Evolutionary conservation across 2,797 vertebrate genomes (phyloP).

Genomic region (Notolepis coatsorum): DNA sequence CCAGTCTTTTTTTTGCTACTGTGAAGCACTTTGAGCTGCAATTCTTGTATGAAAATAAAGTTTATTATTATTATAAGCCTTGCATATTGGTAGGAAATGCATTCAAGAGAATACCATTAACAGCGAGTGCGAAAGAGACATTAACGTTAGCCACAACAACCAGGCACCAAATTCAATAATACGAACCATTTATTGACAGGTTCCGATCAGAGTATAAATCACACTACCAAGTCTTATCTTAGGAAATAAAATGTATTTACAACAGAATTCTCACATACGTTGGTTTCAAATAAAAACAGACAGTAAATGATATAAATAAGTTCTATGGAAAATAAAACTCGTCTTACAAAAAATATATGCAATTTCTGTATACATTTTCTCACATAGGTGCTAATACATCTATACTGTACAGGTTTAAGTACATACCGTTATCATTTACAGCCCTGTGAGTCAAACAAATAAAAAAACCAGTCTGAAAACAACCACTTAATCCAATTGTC

Average conservation of each 20-base stretch:
- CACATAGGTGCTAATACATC: conserved; percentile 93
- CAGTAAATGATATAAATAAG: conserved; percentile 96
- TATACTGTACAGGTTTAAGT: conserved; percentile 94
- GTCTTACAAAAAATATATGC: conserved; percentile 98
- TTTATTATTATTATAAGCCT: too few relatives aligned
- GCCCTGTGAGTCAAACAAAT: conserved; percentile 71
- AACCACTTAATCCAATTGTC: conserved; percentile 50
- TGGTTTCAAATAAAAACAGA: conserved; percentile 89
- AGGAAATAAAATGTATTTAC: conserved; percentile 97
- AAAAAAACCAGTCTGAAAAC: conserved; percentile 75
- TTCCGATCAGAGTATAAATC: conserved; percentile 98
- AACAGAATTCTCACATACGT: conserved; percentile 93
- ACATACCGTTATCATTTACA: conserved; percentile 84
- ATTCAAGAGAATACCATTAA: too few relatives aligned
- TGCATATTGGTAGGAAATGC: too few relatives aligned
- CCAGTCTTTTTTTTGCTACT: too few relatives aligned
- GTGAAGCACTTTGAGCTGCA: too few relatives aligned
- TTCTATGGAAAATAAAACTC: conserved; percentile 99
- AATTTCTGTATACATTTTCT: conserved; percentile 87
- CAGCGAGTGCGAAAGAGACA: conserved; percentile 19
- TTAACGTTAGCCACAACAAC: neutral
- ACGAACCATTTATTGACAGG: conserved; percentile 98
- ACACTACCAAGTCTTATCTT: conserved; percentile 92
- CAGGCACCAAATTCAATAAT: conserved; percentile 73
- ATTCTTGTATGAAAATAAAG: too few relatives aligned